Evolutionary conservation across 64 coral and sea anemone species (phyloP), one percentile per base, ranked within the genome.

Genomic region (Pachyseris speciosa): DNA sequence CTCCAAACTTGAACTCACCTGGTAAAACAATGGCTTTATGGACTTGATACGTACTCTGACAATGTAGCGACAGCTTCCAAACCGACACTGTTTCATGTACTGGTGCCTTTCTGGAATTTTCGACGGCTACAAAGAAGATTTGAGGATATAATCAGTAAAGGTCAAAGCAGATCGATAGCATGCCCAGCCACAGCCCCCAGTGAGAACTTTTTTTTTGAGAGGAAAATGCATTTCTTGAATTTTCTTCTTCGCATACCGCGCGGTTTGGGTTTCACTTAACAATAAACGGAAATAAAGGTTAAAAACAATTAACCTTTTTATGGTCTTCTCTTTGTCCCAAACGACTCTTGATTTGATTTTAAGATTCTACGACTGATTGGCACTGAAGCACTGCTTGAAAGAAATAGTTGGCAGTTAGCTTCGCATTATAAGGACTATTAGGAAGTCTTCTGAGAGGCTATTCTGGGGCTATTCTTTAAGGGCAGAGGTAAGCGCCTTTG

Each of bases 281-380:
- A 81, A 81, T 81, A 81, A 81, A 37, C 77, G 77, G 77, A 81
- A 81, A 40, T 39, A 38, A 34, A 61, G 77, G 77, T 81, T 81
- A 81, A 81, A 81, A 81, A 81, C 77, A 36, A 81, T 81, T 81
- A 81, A 81, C 77, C 77, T 81, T 25, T 61, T 26, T 63, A 61
- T 39, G 48, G 53, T 40, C 4, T 26, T 81, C 22, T 33, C 16
- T 81, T 81, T 81, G 77, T 81, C 39, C 70, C 70, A 27, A 74
- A 44, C 20, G 70, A 28, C 39, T 37, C 29, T 81, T 81, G 77
- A 81, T 81, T 38, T 81, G 52, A 41, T 63, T 81, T 81, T 63
- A 81, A 60, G 53, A 81, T 61, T 61, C 4, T 81, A 39, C 29
- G 77, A 11, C 36, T 22, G 17, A 7, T 81, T 40, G 22, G 9